Evolutionary conservation across 2,797 vertebrate genomes (phyloP), one percentile per base, ranked within the genome.

Genomic region (Momotus momota): DNA sequence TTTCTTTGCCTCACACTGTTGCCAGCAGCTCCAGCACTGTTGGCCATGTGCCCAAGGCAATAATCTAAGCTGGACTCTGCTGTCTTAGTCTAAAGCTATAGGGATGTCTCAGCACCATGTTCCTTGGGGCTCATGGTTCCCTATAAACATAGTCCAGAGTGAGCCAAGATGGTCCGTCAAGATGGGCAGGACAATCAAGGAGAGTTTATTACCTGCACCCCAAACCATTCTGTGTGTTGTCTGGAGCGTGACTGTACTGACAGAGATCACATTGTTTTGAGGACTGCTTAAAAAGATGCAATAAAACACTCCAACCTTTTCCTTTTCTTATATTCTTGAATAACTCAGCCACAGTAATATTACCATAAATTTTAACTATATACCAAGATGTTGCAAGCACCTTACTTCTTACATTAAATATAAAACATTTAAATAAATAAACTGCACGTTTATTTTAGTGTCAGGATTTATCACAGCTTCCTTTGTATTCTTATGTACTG

Each of bases 291-390:
- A 92, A 81, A 72, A 84, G 11, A n/a, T 45, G 9, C 3, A 52
- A 8, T 12, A 52, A 85, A 78, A 88, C 19, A 0, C 0, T 0
- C 3, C 6, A 10, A 13, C 18, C 0, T 0, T 33, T 62, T 55
- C 49, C 1, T n/a, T 87, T 81, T 65, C 33, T 49, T 58, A 6
- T 58, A n/a, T 73, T 82, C 54, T 86, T 61, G 15, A 74, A 51
- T 60, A 67, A 61, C 9, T 67, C n/a, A 35, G 23, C 11, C 21
- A 61, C 8, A 60, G n/a, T 40, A 61, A 79, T 10, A 9, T 21
- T 65, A 49, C 5, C 20, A 31, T 31, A 67, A 80, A 83, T 22
- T 66, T 51, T 86, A 74, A 75, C 15, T 49, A 14, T 13, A 38
- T 57, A 16, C 3, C 25, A 86, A 73, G 35, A 64, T 29, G n/a